These are phyloP conservation scores for Labeo rohita DNA, from an alignment of 2,113 vertebrate genomes.

Conservation along the genomic window DNA sequence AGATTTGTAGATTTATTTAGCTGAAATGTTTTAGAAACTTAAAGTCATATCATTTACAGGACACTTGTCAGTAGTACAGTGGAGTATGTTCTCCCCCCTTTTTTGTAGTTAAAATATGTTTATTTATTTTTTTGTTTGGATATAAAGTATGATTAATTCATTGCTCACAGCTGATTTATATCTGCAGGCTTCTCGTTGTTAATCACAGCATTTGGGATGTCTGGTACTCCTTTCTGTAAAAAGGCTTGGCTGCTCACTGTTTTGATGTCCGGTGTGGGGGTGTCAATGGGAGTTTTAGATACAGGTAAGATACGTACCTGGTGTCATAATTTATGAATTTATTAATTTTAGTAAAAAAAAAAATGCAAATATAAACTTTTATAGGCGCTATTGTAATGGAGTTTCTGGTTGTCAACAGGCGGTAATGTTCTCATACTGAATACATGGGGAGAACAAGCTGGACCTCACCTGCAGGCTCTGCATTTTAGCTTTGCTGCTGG, in stretches of 20 bases:
- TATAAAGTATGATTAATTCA: not conserved
- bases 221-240: slow-evolving; percentile 86
- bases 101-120: not conserved
- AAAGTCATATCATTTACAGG: not conserved
- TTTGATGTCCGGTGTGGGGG: slow-evolving; percentile 85
- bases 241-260: slow-evolving; percentile 76
- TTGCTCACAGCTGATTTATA: slow-evolving; percentile 20
- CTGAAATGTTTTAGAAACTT: slow-evolving; percentile 1
- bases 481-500: slow-evolving; percentile 94
- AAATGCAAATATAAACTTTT: not conserved
- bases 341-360: too few species aligned
- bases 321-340: not conserved
- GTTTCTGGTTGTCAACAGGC: slow-evolving; percentile 72
- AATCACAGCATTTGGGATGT: slow-evolving; percentile 83
- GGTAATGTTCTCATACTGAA: slow-evolving; percentile 88
- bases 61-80: not conserved
- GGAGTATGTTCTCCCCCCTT: not conserved
- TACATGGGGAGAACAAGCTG: slow-evolving; percentile 83
- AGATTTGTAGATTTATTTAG: not conserved
- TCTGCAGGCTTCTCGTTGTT: slow-evolving; percentile 76
- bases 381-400: not conserved
- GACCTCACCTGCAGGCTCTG: slow-evolving; percentile 91
- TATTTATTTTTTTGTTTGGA: not conserved
- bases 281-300: slow-evolving; percentile 87
- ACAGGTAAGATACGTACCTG: slow-evolving; percentile 78